Evolutionary conservation across 2,797 vertebrate genomes (phyloP).

Genomic region (Syndactyla subalaris): DNA sequence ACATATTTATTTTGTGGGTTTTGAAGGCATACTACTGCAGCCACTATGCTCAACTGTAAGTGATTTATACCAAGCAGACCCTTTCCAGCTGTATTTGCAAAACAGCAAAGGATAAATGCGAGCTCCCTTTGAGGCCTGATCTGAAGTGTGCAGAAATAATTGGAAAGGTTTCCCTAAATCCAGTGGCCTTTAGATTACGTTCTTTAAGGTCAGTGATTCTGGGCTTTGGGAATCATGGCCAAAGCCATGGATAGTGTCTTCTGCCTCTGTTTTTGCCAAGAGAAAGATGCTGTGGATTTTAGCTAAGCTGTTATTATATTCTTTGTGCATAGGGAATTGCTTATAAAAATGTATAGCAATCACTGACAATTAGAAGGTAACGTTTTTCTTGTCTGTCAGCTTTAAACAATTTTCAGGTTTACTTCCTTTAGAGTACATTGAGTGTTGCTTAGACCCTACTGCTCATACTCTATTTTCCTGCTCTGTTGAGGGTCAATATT

Average conservation of each 20-base stretch:
- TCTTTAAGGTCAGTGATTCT: neutral
- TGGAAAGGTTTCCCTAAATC: neutral
- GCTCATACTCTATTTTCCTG: neutral
- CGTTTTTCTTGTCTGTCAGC: neutral
- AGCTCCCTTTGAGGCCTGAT: neutral
- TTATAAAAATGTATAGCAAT: neutral
- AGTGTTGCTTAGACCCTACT: neutral
- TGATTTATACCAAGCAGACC: neutral
- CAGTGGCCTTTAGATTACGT: neutral
- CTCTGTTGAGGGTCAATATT: neutral
- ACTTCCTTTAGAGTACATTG: neutral
- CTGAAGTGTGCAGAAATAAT: neutral
- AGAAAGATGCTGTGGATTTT: neutral
- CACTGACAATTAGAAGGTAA: neutral
- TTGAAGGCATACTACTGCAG: neutral
- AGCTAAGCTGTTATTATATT: neutral
- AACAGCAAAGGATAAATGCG: neutral
- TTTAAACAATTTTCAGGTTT: neutral
- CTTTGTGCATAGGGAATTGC: neutral
- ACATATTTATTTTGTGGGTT: neutral
- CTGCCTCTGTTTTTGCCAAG: neutral
- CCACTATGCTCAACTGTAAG: neutral
- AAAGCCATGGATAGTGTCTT: neutral
- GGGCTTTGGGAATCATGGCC: accelerated
- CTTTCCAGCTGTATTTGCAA: neutral